Conservation (phyloP, 1,140 invertebrate genomes). For the Saccostrea glomerata region DNA sequence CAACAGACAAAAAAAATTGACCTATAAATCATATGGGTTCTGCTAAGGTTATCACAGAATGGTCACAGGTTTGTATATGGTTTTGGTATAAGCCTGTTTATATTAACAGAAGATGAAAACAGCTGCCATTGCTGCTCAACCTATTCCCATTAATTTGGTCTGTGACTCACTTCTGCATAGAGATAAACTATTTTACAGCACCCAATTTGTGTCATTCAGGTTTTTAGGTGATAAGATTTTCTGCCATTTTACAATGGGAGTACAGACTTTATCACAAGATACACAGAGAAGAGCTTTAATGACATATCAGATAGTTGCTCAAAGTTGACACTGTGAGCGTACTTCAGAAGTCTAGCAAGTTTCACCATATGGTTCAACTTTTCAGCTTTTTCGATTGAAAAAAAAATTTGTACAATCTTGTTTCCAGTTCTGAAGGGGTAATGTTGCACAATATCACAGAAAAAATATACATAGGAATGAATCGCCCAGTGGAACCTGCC, state of each 20-base stretch:
- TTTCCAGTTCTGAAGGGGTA: conserved; percentile 13
- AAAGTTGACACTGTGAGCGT: conserved; percentile 16
- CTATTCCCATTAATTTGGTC: conserved; percentile 15
- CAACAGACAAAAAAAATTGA: not conserved
- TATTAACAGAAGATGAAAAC: conserved; percentile 4
- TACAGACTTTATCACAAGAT: conserved; percentile 22
- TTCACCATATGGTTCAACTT: not conserved
- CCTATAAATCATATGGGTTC: not conserved
- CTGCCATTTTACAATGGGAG: conserved; percentile 10
- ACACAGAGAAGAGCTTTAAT: conserved; percentile 29
- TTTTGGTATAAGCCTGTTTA: not conserved
- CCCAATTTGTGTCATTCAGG: conserved; percentile 33
- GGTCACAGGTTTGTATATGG: not conserved
- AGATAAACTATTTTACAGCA: conserved; percentile 38
- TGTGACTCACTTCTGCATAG: conserved; percentile 12
- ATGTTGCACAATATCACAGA: conserved; percentile 23
- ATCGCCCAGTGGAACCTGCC: conserved; percentile 4
- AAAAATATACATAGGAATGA: conserved; percentile 11
- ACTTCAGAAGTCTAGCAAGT: not conserved
- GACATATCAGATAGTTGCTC: conserved; percentile 13
- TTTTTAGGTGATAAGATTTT: conserved; percentile 27
- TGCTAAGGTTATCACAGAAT: not conserved
- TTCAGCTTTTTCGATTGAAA: not conserved
- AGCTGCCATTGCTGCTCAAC: conserved; percentile 6
- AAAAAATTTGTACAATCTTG: not conserved